A percentile compares a stretch with the other conserved stretches of the same genome.
Evolutionary conservation across 2,888 invertebrate species (phyloP).

Genomic region (Prostheceraeus crozeri): DNA sequence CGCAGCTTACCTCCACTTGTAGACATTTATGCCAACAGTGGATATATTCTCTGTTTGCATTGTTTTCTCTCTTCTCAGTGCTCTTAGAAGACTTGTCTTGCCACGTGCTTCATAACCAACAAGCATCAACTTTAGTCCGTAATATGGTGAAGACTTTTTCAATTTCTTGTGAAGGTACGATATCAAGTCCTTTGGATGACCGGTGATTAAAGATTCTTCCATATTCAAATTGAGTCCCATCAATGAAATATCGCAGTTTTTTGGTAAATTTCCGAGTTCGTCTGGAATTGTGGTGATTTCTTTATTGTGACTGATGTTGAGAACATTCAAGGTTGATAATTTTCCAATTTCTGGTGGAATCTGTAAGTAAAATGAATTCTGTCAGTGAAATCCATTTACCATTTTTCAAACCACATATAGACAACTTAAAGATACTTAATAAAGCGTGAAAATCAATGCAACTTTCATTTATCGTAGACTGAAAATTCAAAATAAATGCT

Average conservation of each 20-base stretch:
- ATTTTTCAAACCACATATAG: too few relatives aligned
- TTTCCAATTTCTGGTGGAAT: conserved; percentile 49
- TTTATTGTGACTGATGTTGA: conserved; percentile 49
- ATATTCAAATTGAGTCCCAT: conserved; percentile 45
- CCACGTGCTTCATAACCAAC: conserved; percentile 52
- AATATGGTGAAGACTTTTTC: conserved; percentile 50
- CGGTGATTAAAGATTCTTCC: conserved; percentile 42
- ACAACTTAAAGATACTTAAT: too few relatives aligned
- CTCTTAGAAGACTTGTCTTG: conserved; percentile 49
- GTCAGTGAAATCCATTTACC: too few relatives aligned
- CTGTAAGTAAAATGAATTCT: conserved; percentile 41
- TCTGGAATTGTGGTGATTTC: conserved; percentile 48
- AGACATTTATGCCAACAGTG: conserved; percentile 52
- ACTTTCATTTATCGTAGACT: too few relatives aligned
- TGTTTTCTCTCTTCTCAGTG: conserved; percentile 44
- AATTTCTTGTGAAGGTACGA: conserved; percentile 50
- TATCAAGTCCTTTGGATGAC: conserved; percentile 48
- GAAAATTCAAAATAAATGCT: too few relatives aligned
- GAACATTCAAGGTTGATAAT: conserved; percentile 45
- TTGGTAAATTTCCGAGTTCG: conserved; percentile 48
- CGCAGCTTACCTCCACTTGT: conserved; percentile 51
- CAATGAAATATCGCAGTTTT: conserved; percentile 48
- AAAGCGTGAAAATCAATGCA: too few relatives aligned
- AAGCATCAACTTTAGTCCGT: conserved; percentile 53
- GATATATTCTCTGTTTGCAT: conserved; percentile 41